Evolutionary conservation across 2,888 invertebrate species (phyloP).

Genomic region (Ariolimax columbianus): DNA sequence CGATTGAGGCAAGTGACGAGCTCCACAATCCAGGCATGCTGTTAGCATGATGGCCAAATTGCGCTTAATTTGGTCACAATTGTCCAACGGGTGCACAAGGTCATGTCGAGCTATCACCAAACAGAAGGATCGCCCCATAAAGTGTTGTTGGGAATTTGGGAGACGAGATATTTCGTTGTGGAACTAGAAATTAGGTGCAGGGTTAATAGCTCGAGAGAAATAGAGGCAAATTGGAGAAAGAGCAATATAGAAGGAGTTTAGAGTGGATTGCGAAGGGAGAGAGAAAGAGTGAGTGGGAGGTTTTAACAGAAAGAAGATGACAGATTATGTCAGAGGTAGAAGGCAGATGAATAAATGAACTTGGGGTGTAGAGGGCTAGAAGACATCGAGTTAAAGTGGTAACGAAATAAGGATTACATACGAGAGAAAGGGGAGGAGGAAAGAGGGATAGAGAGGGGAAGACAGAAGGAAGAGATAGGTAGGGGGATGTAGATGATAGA

Average conservation of each 20-base stretch:
- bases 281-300: neutral
- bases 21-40: slow-evolving; percentile 13
- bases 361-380: no score
- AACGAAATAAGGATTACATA: no score
- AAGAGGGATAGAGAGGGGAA: neutral
- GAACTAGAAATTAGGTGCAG: neutral
- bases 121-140: neutral
- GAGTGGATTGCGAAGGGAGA: no score
- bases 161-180: no score
- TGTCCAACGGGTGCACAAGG: neutral
- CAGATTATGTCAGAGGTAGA: no score
- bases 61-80: slow-evolving; percentile 29
- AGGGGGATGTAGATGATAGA: neutral
- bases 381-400: no score
- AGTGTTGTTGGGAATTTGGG: neutral
- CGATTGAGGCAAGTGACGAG: slow-evolving; percentile 15
- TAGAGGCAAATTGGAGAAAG: no score
- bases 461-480: neutral
- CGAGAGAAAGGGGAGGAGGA: neutral
- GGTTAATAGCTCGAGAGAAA: no score
- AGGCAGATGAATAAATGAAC: no score
- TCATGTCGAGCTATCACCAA: neutral
- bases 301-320: no score
- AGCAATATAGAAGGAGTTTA: no score
- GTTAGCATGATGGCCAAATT: slow-evolving; percentile 28